Percentiles rank a stretch among this genome's conserved stretches.
These are phyloP conservation scores for Calephelis virginiensis DNA, from an alignment of 1,140 invertebrate species.

Conservation along the genomic window DNA sequence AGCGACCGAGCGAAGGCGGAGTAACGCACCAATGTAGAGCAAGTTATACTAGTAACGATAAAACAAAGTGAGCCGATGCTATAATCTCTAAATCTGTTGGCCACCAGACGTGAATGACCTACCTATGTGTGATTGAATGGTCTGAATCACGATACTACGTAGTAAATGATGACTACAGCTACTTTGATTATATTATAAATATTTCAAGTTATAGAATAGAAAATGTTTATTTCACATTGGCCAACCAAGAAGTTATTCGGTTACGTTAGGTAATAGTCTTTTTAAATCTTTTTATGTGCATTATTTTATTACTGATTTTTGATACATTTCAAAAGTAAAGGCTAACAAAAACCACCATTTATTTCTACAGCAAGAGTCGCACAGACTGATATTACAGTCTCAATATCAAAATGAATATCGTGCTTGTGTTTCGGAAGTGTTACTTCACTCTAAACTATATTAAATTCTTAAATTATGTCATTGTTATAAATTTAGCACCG, in stretches of 20 bases:
- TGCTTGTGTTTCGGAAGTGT: no score
- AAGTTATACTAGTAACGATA: background rate
- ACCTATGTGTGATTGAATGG: slow-evolving; percentile 35
- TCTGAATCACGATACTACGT: slow-evolving; percentile 33
- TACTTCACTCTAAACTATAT: background rate
- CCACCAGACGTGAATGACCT: slow-evolving; percentile 51
- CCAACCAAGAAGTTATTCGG: no score
- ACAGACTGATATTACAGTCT: no score
- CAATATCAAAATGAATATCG: no score
- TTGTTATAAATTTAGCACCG: background rate
- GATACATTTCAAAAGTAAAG: no score
- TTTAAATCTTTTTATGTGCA: no score
- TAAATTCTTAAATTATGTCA: background rate
- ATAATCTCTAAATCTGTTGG: slow-evolving; percentile 32
- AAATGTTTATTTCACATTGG: no score
- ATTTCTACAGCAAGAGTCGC: no score
- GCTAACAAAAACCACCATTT: no score
- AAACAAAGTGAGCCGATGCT: background rate
- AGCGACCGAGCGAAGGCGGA: background rate
- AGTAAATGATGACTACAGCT: slow-evolving; percentile 17
- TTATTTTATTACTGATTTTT: no score
- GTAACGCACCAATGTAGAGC: background rate
- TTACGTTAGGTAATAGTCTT: no score
- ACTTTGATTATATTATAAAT: slow-evolving; percentile 8
- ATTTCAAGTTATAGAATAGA: no score